A percentile compares a stretch with the other conserved stretches of the same genome.
Conservation (phyloP, 2,888 invertebrate species). For the Torymus auratus region DNA sequence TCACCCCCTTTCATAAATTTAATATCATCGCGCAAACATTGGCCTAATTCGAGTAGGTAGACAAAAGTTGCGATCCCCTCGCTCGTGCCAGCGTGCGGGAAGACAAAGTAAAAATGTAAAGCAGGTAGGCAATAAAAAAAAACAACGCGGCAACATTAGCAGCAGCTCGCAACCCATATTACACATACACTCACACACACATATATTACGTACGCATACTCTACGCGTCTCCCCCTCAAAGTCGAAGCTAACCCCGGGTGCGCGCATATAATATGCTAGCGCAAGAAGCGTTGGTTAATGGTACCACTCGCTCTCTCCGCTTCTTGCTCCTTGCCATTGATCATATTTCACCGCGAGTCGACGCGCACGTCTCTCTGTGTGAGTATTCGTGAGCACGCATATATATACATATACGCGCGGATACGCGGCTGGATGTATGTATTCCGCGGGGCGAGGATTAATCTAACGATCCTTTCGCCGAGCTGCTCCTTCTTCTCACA, state of each 20-base stretch:
- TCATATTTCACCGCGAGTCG: slow-evolving; percentile 41
- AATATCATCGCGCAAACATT: not conserved
- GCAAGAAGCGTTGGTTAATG: slow-evolving; percentile 40
- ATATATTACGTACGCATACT: too few relatives aligned
- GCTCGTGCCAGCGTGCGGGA: not conserved
- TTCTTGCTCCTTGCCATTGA: slow-evolving; percentile 8
- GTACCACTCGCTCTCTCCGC: slow-evolving; percentile 3
- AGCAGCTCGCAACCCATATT: not conserved
- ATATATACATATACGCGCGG: not conserved
- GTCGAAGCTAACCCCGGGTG: too few relatives aligned
- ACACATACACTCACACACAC: not conserved
- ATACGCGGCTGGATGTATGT: not conserved
- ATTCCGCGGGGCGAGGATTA: slow-evolving; percentile 30
- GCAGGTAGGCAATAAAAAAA: slow-evolving; percentile 36
- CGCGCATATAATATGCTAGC: slow-evolving; percentile 4
- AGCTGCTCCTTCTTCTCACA: not conserved
- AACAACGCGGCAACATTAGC: slow-evolving; percentile 39
- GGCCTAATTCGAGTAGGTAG: not conserved
- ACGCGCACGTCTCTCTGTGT: not conserved
- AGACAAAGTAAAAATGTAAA: slow-evolving; percentile 40
- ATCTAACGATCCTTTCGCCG: slow-evolving; percentile 39
- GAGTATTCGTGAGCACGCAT: not conserved
- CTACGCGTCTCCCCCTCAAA: too few relatives aligned
- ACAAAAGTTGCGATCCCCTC: not conserved
- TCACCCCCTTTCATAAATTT: not conserved